A percentile compares a stretch with the other conserved stretches of the same genome.
Evolutionary conservation across 2,113 vertebrate species (phyloP).

Genomic region (Atractosteus spatula): DNA sequence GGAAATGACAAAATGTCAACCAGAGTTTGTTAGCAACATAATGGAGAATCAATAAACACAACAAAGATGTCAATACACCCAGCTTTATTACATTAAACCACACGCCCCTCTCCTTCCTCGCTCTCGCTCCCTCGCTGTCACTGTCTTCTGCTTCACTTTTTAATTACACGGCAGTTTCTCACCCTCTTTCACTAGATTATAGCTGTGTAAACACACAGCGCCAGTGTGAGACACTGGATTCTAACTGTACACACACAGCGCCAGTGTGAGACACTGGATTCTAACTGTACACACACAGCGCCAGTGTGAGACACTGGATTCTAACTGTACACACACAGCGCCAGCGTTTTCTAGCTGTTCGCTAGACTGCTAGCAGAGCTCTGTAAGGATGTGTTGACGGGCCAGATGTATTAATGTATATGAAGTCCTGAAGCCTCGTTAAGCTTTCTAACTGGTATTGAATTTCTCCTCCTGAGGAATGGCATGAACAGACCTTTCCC

Average conservation of each 20-base stretch:
- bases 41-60: slow-evolving; percentile 75
- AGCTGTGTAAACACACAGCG: no score
- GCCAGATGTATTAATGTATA: slow-evolving; percentile 63
- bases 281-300: no score
- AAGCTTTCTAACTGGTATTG: slow-evolving; percentile 57
- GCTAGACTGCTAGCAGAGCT: no score
- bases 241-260: no score
- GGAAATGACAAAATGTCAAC: slow-evolving; percentile 79
- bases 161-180: slow-evolving; percentile 3
- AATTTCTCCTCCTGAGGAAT: slow-evolving; percentile 50
- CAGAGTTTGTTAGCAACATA: slow-evolving; percentile 78
- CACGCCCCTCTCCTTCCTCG: slow-evolving; percentile 48
- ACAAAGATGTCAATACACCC: slow-evolving; percentile 76
- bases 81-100: slow-evolving; percentile 74
- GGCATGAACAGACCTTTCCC: slow-evolving; percentile 10
- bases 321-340: no score
- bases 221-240: no score
- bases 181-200: background rate
- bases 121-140: background rate
- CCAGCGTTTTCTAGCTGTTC: no score
- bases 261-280: no score
- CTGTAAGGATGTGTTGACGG: slow-evolving; percentile 27
- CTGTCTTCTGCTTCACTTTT: slow-evolving; percentile 12
- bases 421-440: slow-evolving; percentile 61
- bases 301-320: no score